Evolutionary conservation across 1,140 invertebrate species (phyloP).

Genomic region (Cataglyphis hispanica): DNA sequence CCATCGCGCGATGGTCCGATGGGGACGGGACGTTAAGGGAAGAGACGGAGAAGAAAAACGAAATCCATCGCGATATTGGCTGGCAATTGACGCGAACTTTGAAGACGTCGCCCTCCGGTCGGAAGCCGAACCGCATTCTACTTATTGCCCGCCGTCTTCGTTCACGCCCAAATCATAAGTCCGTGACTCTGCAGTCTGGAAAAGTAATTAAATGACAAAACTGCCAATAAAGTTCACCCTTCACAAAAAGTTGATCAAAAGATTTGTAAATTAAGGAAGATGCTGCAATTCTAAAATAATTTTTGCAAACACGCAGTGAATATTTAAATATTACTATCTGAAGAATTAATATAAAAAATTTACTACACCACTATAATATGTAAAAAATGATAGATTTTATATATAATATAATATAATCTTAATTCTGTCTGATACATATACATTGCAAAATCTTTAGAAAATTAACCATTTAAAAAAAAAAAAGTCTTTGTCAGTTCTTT

Average conservation of each 20-base stretch:
- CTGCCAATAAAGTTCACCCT: conserved; percentile 20
- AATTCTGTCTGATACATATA: too few relatives aligned
- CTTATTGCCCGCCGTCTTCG: conserved; percentile 59
- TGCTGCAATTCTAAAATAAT: background rate
- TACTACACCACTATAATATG: background rate
- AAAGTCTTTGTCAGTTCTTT: too few relatives aligned
- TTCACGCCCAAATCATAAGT: conserved; percentile 11
- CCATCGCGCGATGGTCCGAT: background rate
- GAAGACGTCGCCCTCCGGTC: conserved; percentile 65
- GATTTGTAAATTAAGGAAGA: background rate
- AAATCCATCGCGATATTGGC: conserved; percentile 66
- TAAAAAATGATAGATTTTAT: background rate
- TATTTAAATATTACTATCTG: conserved; percentile 18
- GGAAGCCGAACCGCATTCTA: conserved; percentile 57
- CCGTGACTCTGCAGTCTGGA: conserved; percentile 36
- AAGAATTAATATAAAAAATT: background rate
- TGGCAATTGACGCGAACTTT: conserved; percentile 73
- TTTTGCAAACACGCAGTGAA: background rate
- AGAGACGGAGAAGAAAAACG: conserved; percentile 52
- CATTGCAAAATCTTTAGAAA: too few relatives aligned
- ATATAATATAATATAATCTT: background rate
- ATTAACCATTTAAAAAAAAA: too few relatives aligned
- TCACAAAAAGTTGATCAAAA: background rate
- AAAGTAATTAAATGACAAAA: conserved; percentile 54
- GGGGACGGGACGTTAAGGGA: conserved; percentile 51